These are phyloP conservation scores for Rhabdophis nuchalis DNA, from an alignment of 2,797 vertebrate genomes.

Conservation along the genomic window DNA sequence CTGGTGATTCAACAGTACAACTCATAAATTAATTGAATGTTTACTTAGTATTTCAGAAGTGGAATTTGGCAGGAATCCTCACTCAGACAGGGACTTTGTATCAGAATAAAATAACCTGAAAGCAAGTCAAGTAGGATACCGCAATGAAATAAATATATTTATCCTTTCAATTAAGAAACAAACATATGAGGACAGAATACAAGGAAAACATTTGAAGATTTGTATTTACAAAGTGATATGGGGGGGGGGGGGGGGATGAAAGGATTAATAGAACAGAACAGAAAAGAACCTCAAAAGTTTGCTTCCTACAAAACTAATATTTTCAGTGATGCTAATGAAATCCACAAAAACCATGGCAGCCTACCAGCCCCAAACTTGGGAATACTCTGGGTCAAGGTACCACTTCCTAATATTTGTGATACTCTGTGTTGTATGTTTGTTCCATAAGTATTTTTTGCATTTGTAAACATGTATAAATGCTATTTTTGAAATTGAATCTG, in stretches of 20 bases:
- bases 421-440: neutral
- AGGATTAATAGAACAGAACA: neutral
- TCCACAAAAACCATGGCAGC: neutral
- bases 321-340: neutral
- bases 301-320: neutral
- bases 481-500: neutral
- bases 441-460: neutral
- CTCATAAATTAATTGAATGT: neutral
- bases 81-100: neutral
- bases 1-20: neutral
- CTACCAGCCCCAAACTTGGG: neutral
- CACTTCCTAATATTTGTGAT: no score
- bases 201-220: neutral
- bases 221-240: neutral
- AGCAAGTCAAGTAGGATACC: neutral
- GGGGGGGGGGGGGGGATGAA: neutral
- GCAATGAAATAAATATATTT: neutral
- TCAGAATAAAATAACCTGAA: neutral
- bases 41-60: neutral
- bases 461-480: neutral
- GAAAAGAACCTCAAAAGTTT: neutral
- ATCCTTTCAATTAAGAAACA: neutral
- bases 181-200: neutral
- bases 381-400: neutral
- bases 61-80: neutral